These are phyloP conservation scores for Uloborus diversus DNA, from an alignment of 1,140 invertebrate genomes.

Conservation along the genomic window DNA sequence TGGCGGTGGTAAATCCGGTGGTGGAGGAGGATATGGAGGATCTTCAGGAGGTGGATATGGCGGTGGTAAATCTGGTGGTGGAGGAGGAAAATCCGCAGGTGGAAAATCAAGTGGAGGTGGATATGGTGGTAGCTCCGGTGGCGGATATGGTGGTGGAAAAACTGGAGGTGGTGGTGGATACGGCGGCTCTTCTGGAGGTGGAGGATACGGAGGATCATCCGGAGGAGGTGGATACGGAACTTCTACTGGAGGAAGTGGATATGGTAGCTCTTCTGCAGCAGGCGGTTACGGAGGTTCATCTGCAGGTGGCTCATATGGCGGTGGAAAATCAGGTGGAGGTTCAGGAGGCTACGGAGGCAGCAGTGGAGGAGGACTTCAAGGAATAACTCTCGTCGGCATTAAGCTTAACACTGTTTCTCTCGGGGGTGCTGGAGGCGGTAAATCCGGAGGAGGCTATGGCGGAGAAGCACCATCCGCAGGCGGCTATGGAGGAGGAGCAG, in stretches of 20 bases:
- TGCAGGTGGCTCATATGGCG: conserved; percentile 47
- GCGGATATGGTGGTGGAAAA: too few relatives aligned
- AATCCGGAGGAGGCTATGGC: neutral
- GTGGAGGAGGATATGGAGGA: conserved; percentile 55
- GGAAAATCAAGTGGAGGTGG: conserved; percentile 42
- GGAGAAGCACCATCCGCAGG: neutral
- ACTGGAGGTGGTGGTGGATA: too few relatives aligned
- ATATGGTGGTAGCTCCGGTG: conserved; percentile 31
- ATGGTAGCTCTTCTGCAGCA: too few relatives aligned
- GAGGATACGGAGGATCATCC: conserved; percentile 2
- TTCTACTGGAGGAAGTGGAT: too few relatives aligned
- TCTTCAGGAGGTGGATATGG: conserved; percentile 47
- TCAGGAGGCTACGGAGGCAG: conserved; percentile 36
- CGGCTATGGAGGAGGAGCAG: conserved; percentile 36
- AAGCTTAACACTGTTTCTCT: conserved; percentile 2
- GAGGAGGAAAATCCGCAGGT: conserved; percentile 52
- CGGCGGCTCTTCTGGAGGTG: conserved; percentile 47
- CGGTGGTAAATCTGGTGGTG: conserved; percentile 6
- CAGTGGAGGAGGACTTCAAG: conserved; percentile 30
- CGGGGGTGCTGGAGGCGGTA: neutral
- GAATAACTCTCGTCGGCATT: conserved; percentile 2
- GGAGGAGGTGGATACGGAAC: conserved; percentile 39
- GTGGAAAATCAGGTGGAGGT: conserved; percentile 58
- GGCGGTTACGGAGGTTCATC: too few relatives aligned
- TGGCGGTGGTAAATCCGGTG: conserved; percentile 40